Percentiles rank a stretch among this genome's conserved stretches.
These are phyloP conservation scores for Scomber colias DNA, from an alignment of 2,113 vertebrate genomes.

Conservation along the genomic window DNA sequence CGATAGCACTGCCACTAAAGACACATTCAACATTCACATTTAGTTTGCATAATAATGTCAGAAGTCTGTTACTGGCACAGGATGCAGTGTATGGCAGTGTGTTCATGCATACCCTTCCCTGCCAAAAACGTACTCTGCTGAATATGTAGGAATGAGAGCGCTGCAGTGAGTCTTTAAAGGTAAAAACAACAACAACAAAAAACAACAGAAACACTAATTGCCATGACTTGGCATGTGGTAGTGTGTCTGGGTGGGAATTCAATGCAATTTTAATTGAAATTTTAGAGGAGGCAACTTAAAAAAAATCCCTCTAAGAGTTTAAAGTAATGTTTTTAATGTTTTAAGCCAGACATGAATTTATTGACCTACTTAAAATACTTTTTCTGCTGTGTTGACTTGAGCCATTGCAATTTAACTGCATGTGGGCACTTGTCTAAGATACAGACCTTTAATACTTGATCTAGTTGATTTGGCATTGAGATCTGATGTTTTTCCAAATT, in stretches of 20 bases:
- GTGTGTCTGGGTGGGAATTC: conserved; percentile 8
- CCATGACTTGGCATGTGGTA: background rate
- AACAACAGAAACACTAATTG: background rate
- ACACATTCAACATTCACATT: conserved; percentile 72
- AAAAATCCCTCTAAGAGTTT: too few species aligned
- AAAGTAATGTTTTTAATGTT: too few species aligned
- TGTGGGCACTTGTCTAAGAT: background rate
- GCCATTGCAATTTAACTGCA: background rate
- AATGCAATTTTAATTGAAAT: conserved; percentile 1
- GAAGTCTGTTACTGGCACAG: conserved; percentile 77
- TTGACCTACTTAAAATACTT: background rate
- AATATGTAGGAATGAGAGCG: conserved; percentile 27
- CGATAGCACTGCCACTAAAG: conserved; percentile 48
- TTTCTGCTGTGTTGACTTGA: background rate
- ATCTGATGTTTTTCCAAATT: background rate
- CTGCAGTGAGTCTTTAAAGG: conserved; percentile 10
- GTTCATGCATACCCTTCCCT: conserved; percentile 62
- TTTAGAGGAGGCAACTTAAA: too few species aligned
- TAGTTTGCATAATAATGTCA: conserved; percentile 81
- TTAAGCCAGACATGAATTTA: background rate
- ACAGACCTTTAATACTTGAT: background rate
- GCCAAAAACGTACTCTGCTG: conserved; percentile 60
- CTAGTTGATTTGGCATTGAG: conserved; percentile 2
- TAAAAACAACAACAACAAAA: background rate
- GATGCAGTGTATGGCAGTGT: conserved; percentile 77